These are phyloP conservation scores for Tonatia bakeri DNA, from an alignment of 2,113 vertebrate genomes.

Conservation along the genomic window DNA sequence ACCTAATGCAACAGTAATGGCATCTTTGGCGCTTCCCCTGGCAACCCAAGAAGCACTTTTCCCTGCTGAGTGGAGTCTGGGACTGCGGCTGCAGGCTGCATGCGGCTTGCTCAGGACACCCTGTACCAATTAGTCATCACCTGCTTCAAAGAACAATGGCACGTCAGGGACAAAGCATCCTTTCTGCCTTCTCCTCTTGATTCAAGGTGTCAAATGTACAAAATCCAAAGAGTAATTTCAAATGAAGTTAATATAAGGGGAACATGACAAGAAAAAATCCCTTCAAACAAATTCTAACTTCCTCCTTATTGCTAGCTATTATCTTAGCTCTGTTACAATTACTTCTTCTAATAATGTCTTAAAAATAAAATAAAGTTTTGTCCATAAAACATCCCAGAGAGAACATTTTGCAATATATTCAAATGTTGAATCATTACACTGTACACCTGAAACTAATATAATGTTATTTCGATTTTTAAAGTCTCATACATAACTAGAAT, in stretches of 20 bases:
- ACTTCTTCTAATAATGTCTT: neutral
- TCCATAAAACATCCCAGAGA: neutral
- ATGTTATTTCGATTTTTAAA: neutral
- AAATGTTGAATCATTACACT: neutral
- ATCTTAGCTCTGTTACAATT: neutral
- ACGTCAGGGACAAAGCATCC: neutral
- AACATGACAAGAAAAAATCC: neutral
- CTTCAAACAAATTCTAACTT: constrained; percentile 18
- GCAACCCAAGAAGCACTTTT: neutral
- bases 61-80: neutral
- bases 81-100: neutral
- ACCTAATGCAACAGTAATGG: neutral
- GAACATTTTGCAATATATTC: neutral
- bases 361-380: constrained; percentile 27
- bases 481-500: neutral
- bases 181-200: neutral
- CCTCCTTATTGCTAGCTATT: neutral
- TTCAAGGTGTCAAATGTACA: neutral
- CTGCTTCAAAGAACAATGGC: neutral
- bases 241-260: neutral
- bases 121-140: neutral
- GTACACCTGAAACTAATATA: neutral
- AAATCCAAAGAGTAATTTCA: constrained; percentile 22
- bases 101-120: neutral
- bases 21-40: neutral